Base-by-base conservation (phyloP, 1,140 invertebrate genomes). In the Metaphire vulgaris region DNA sequence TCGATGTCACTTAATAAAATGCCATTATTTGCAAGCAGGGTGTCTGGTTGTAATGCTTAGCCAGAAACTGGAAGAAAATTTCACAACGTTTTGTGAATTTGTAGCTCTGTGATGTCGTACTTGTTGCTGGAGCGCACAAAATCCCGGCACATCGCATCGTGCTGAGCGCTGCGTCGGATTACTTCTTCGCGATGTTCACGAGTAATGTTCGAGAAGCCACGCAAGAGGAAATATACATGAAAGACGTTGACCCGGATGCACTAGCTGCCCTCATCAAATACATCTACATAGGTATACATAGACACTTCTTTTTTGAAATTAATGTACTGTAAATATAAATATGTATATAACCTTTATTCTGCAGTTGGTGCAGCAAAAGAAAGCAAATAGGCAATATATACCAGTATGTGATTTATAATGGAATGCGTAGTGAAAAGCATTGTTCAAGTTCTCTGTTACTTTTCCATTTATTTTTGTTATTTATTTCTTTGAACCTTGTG, bases 131-230 rank as follows among this genome's bases (percentile, higher is more conserved):
- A 75, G 86, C 83, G 81, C 91, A 90, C 83, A 86, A 87, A 66
- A 88, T 91, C 76, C 85, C 88, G 31, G 90, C 90, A 32, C 91
- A 91, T 83, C 87, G 90, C 74, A 82, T 96, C 76, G 92, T 97
- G 74, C 88, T 97, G 69, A 92, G 92, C 81, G 92, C 94, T 76
- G 92, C 92, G 69, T 96, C 93, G 81, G 93, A 95, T 87, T 97
- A 97, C 86, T 97, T 97, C 88, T 91, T 92, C 70, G 94, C 93
- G 67, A 97, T 97, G 94, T 97, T 97, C 84, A 96, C 93, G 32
- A 92, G 91, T 79, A 91, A 92, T 78, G 86, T 97, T 73, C 88
- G 90, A 81, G 95, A 97, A 88, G 90, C 93, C n/a, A 90, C 89
- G 74, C 90, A 93, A 85, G 89, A 89, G 79, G 93, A 95, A 88